These are phyloP conservation scores for Hippocampus zosterae DNA, from an alignment of 2,113 vertebrate species.

Conservation along the genomic window DNA sequence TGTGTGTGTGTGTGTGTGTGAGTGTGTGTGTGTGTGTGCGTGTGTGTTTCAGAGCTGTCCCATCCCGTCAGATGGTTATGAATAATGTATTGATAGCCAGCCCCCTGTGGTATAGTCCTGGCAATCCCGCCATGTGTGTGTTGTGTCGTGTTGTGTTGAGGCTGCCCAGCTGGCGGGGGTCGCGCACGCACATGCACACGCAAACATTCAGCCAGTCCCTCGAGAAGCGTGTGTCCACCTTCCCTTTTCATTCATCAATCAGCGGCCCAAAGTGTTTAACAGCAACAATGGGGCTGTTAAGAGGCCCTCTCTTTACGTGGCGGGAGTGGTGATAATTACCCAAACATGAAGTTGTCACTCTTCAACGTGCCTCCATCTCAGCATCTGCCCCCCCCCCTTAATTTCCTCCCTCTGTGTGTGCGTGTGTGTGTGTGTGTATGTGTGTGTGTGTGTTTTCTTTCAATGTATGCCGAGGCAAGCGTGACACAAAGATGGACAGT, in stretches of 20 bases:
- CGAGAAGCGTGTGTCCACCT: constrained; percentile 67
- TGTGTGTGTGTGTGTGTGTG: too few species aligned
- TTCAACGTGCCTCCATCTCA: constrained; percentile 27
- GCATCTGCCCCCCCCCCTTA: constrained; percentile 42
- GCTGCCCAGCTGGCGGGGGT: constrained; percentile 65
- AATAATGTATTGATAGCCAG: constrained; percentile 66
- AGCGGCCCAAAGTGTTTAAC: constrained; percentile 72
- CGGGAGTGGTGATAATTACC: constrained; percentile 74
- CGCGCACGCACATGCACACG: constrained; percentile 60
- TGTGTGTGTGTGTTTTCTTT: constrained; percentile 9
- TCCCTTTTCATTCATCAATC: constrained; percentile 70
- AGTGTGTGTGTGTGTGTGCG: neutral
- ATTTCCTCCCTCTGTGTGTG: neutral
- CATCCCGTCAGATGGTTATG: constrained; percentile 58
- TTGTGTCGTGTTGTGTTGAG: constrained; percentile 60
- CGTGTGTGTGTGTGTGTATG: too few species aligned
- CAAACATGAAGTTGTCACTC: constrained; percentile 71
- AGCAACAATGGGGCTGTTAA: constrained; percentile 64
- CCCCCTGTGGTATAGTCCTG: constrained; percentile 44
- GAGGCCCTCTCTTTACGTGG: constrained; percentile 55
- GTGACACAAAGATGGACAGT: constrained; percentile 50
- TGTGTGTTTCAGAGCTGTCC: constrained; percentile 33
- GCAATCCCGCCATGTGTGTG: constrained; percentile 47
- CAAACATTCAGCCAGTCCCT: constrained; percentile 64
- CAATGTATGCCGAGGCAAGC: constrained; percentile 61